phyloP scores from a whole-genome alignment of 2,888 invertebrate genomes.

The Cybosia mesomella region DNA sequence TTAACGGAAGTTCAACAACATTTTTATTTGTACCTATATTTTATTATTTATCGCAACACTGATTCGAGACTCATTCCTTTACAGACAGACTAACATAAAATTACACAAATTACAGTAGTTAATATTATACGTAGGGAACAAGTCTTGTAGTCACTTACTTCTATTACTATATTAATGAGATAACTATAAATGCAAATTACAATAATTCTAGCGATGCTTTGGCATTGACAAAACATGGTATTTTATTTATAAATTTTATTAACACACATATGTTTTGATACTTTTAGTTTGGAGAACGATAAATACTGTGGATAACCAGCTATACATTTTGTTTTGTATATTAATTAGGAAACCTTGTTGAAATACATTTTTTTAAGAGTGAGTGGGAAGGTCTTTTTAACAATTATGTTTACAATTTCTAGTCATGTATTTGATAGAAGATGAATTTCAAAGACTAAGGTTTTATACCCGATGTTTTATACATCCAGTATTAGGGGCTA shows the following conservation, averaged over 20 bases:
- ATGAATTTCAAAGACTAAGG: neutral
- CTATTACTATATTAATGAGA: constrained; percentile 84
- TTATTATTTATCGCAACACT: constrained; percentile 57
- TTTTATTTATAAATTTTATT: constrained; percentile 52
- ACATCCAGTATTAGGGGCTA: neutral
- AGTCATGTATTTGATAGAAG: neutral
- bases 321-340: constrained; percentile 26
- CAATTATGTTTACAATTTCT: neutral
- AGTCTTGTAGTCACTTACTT: constrained; percentile 84
- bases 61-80: constrained; percentile 81
- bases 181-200: constrained; percentile 87
- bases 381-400: neutral
- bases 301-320: constrained; percentile 47
- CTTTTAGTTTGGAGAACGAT: constrained; percentile 45
- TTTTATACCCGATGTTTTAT: neutral
- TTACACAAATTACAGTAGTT: constrained; percentile 68
- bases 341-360: neutral
- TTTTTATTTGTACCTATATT: constrained; percentile 47
- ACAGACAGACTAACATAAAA: constrained; percentile 70
- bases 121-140: constrained; percentile 78
- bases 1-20: constrained; percentile 55
- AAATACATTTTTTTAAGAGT: neutral
- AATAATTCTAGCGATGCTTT: constrained; percentile 86
- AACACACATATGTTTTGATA: constrained; percentile 48
- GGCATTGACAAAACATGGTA: constrained; percentile 87